Percentiles rank a stretch among this genome's conserved stretches.
phyloP scores from a whole-genome alignment of 1,140 invertebrate species.

The Grapholita molesta region DNA sequence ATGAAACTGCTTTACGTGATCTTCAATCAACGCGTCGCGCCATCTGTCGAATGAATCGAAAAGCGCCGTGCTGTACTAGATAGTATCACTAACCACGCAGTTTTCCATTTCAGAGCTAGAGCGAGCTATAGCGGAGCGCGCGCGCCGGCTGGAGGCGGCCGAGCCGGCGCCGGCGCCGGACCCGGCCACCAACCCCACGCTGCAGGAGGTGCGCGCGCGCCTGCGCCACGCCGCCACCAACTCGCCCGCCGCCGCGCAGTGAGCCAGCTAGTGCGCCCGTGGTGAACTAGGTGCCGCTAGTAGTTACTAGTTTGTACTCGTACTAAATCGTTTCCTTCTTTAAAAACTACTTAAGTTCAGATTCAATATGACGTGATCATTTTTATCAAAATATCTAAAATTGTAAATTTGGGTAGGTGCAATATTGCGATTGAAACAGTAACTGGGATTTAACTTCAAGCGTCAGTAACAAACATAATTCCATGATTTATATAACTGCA shows the following conservation, averaged over 20 bases:
- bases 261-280: constrained; percentile 9
- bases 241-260: constrained; percentile 57
- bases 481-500: not conserved
- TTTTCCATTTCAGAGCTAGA: constrained; percentile 64
- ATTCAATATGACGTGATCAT: no score
- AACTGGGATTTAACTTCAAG: no score
- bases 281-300: not conserved
- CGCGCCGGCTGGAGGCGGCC: constrained; percentile 63
- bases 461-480: no score
- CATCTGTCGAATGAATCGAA: not conserved
- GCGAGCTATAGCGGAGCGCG: constrained; percentile 73
- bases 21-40: not conserved
- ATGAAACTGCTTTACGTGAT: no score
- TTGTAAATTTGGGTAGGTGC: not conserved
- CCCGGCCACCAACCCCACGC: constrained; percentile 61
- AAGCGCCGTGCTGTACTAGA: not conserved
- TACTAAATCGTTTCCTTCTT: not conserved
- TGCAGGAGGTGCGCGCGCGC: constrained; percentile 63
- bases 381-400: no score
- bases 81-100: not conserved
- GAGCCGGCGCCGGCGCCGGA: constrained; percentile 54
- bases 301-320: not conserved
- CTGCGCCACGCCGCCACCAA: constrained; percentile 55
- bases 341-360: no score
- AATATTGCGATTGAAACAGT: no score